These are phyloP conservation scores for Muntiacus reevesi DNA, from an alignment of 2,113 vertebrate genomes.

Conservation along the genomic window DNA sequence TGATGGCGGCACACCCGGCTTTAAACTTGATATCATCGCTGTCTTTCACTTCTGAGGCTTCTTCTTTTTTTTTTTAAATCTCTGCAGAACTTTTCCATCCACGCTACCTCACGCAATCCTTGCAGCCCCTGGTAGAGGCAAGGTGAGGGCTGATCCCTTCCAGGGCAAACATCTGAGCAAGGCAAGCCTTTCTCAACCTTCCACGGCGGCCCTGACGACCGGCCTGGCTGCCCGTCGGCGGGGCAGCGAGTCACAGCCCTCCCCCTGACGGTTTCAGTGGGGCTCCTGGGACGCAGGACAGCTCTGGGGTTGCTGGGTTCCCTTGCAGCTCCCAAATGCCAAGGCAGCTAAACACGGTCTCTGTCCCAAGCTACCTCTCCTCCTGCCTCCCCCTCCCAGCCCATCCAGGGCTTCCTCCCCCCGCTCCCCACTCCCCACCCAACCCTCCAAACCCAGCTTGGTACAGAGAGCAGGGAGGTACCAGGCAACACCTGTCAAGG, in stretches of 20 bases:
- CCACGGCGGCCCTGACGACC: background rate
- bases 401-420: no score
- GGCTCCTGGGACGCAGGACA: background rate
- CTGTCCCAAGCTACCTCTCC: background rate
- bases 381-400: background rate
- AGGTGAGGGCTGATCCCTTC: background rate
- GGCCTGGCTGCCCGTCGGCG: accelerated
- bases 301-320: background rate
- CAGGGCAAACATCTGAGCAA: background rate
- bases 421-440: accelerated
- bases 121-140: accelerated
- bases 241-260: background rate
- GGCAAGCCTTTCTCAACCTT: background rate
- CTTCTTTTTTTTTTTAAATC: background rate
- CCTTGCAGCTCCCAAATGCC: background rate
- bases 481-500: background rate
- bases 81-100: background rate
- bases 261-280: accelerated
- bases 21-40: accelerated
- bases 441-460: background rate
- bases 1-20: background rate
- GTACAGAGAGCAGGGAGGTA: background rate
- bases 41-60: background rate
- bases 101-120: background rate
- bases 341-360: background rate